These are phyloP conservation scores for Drosophila sordidapex DNA, from an alignment of 2,888 invertebrate genomes.

Conservation along the genomic window DNA sequence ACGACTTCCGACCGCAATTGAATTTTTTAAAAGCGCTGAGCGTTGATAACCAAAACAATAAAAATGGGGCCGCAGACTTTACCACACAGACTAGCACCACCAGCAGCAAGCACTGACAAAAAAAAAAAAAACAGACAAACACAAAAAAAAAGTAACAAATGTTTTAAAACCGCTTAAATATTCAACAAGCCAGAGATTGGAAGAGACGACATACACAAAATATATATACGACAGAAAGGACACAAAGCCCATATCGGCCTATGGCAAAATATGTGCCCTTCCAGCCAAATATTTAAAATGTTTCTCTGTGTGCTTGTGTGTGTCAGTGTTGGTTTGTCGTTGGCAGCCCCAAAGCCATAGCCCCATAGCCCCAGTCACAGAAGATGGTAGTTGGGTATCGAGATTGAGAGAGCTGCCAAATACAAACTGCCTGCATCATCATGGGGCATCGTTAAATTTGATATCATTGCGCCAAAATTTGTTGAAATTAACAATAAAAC, in stretches of 20 bases:
- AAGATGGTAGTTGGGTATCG: constrained; percentile 1
- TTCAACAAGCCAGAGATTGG: constrained; percentile 67
- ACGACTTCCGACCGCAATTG: constrained; percentile 81
- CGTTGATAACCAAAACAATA: constrained; percentile 81
- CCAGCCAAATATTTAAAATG: constrained; percentile 55
- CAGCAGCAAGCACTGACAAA: constrained; percentile 20
- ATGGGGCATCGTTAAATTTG: constrained; percentile 65
- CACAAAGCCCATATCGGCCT: constrained; percentile 69
- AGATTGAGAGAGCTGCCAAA: constrained; percentile 4
- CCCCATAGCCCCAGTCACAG: constrained; percentile 16
- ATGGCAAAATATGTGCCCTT: constrained; percentile 77
- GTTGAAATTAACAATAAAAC: constrained; percentile 78
- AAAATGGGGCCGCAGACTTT: constrained; percentile 61
- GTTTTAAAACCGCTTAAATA: constrained; percentile 80
- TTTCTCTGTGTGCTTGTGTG: constrained; percentile 6
- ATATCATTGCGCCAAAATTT: constrained; percentile 70
- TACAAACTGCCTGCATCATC: constrained; percentile 45
- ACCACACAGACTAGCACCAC: constrained; percentile 18
- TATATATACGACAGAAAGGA: constrained; percentile 41
- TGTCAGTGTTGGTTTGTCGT: constrained; percentile 29
- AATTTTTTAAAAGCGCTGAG: constrained; percentile 81
- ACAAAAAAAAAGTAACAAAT: constrained; percentile 58
- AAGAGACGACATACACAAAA: constrained; percentile 19
- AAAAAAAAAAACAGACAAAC: constrained; percentile 6
- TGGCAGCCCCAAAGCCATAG: constrained; percentile 13